phyloP scores from a whole-genome alignment of 2,888 invertebrate genomes.

The Melanostoma mellinum region DNA sequence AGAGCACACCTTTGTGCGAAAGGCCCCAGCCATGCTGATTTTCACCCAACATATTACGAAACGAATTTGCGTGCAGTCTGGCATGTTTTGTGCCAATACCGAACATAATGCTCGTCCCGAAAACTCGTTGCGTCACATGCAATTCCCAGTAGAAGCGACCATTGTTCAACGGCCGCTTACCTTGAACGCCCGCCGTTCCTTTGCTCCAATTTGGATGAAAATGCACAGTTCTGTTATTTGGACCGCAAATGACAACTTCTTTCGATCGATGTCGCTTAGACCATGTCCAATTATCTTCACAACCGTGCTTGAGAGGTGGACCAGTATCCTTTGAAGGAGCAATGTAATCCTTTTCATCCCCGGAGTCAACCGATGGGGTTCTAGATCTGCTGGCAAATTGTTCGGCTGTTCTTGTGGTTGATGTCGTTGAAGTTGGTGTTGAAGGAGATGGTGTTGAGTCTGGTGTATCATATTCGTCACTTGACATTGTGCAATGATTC shows the following conservation, averaged over 20 bases:
- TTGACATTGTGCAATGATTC: constrained; percentile 55
- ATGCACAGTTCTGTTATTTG: constrained; percentile 84
- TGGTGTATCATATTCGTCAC: constrained; percentile 60
- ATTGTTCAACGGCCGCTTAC: constrained; percentile 86
- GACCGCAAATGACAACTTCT: constrained; percentile 85
- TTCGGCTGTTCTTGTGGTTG: constrained; percentile 39
- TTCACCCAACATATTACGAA: constrained; percentile 88
- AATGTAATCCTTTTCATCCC: constrained; percentile 51
- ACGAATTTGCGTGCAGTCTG: constrained; percentile 86
- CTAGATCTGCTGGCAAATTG: constrained; percentile 53
- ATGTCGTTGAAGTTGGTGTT: constrained; percentile 44
- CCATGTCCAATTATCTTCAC: constrained; percentile 88
- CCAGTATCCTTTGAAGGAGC: constrained; percentile 62
- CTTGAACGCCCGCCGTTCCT: constrained; percentile 88
- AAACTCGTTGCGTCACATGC: constrained; percentile 85
- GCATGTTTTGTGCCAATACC: constrained; percentile 85
- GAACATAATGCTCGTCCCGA: constrained; percentile 90
- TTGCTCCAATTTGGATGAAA: constrained; percentile 91
- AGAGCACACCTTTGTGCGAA: constrained; percentile 88
- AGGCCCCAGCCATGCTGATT: constrained; percentile 88
- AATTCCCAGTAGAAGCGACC: constrained; percentile 87
- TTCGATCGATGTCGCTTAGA: constrained; percentile 84
- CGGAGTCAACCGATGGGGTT: constrained; percentile 3
- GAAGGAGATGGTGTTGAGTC: constrained; percentile 73
- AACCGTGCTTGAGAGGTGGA: constrained; percentile 81